Conservation (phyloP, 2,888 invertebrate species). For the Pantelozetes paolii region DNA sequence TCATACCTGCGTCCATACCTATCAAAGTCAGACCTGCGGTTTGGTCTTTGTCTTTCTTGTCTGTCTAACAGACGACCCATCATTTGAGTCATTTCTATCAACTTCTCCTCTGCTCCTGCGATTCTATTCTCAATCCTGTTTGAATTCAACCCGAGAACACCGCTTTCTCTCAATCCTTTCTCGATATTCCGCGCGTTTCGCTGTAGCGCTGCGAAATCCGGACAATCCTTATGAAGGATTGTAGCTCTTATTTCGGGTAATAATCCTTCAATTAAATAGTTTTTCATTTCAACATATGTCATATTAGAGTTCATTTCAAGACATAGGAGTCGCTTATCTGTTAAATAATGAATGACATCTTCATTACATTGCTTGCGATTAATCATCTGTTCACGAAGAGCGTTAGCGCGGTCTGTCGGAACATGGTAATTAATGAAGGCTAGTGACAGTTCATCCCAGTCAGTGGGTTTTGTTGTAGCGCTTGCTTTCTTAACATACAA, state of each 20-base stretch:
- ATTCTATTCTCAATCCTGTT: neutral
- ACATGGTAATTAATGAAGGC: constrained; percentile 4
- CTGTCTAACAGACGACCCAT: no score
- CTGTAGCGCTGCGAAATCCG: neutral
- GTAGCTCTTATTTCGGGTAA: neutral
- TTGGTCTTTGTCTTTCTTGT: no score
- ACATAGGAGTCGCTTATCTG: neutral
- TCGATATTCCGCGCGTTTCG: neutral
- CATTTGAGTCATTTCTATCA: no score
- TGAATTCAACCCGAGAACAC: neutral
- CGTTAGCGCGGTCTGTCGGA: neutral
- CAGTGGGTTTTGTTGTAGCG: neutral
- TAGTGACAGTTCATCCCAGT: neutral
- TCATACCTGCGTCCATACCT: no score
- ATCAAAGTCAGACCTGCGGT: no score
- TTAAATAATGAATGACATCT: constrained; percentile 7
- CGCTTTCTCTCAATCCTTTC: neutral
- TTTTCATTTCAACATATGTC: neutral
- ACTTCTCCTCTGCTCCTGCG: no score
- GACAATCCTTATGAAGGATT: neutral
- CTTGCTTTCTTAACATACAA: neutral
- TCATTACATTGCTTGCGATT: neutral
- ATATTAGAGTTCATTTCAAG: neutral
- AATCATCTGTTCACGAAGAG: neutral
- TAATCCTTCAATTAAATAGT: neutral